phyloP scores from a whole-genome alignment of 2,113 vertebrate genomes.

The Origma solitaria region DNA sequence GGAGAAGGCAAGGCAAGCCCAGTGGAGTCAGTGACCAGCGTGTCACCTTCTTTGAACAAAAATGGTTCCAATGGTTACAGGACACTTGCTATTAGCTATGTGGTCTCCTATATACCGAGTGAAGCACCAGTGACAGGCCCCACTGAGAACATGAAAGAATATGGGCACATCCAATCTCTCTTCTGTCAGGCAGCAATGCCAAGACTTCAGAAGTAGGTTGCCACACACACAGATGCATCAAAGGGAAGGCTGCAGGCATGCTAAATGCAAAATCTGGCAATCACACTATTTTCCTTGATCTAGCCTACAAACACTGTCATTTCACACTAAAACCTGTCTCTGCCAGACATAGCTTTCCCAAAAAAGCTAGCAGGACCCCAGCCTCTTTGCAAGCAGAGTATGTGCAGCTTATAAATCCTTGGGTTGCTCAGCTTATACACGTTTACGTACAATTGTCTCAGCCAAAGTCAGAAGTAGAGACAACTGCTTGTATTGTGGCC shows the following conservation, averaged over 20 bases:
- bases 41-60: conserved; percentile 1
- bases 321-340: conserved; percentile 28
- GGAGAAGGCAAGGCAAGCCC: neutral
- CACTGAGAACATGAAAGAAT: conserved; percentile 62
- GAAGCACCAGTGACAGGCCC: conserved; percentile 25
- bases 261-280: conserved; percentile 50
- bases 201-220: conserved; percentile 58
- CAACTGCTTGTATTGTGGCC: neutral
- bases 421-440: neutral
- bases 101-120: neutral
- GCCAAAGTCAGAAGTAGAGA: neutral
- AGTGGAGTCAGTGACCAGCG: neutral
- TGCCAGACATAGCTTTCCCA: conserved; percentile 31
- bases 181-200: conserved; percentile 30
- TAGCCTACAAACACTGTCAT: conserved; percentile 45
- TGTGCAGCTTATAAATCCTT: conserved; percentile 10
- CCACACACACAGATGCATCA: conserved; percentile 59
- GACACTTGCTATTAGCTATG: conserved; percentile 35
- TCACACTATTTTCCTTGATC: conserved; percentile 35
- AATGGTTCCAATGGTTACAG: conserved; percentile 38
- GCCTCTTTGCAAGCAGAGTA: conserved; percentile 25
- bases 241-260: conserved; percentile 41
- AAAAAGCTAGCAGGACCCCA: conserved; percentile 22
- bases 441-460: neutral
- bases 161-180: conserved; percentile 2